Evolutionary conservation across 53 echinoderm and acorn worm species (phyloP).

Genomic region (Astropecten irregularis): DNA sequence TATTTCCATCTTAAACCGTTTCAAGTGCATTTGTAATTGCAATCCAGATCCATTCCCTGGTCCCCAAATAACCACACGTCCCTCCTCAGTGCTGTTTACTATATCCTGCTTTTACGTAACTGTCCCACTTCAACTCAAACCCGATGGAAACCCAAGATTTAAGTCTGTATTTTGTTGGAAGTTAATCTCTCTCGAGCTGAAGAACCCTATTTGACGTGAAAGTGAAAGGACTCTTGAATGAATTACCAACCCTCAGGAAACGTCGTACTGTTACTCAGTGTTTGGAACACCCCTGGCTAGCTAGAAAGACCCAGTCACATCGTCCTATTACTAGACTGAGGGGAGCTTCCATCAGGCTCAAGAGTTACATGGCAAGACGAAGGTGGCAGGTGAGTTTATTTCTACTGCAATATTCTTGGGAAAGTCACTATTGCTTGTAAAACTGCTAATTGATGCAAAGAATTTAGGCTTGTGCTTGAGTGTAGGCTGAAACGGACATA

Average conservation of each 20-base stretch:
- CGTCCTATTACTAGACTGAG: neutral
- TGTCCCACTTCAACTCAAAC: neutral
- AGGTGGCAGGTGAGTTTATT: slow-evolving; percentile 88
- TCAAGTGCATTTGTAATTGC: neutral
- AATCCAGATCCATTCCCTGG: neutral
- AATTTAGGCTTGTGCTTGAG: too few species aligned
- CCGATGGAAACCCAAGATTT: too few species aligned
- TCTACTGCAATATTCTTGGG: too few species aligned
- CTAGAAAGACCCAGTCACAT: slow-evolving; percentile 15
- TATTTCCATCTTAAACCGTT: slow-evolving; percentile 3
- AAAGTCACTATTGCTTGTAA: too few species aligned
- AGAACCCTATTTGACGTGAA: too few species aligned
- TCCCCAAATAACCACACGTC: neutral
- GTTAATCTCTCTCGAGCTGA: too few species aligned
- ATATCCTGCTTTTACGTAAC: slow-evolving; percentile 12
- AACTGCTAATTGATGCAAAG: too few species aligned
- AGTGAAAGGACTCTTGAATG: too few species aligned
- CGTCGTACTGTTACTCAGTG: slow-evolving; percentile 68
- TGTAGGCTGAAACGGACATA: too few species aligned
- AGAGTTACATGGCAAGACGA: slow-evolving; percentile 85
- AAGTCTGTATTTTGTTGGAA: too few species aligned
- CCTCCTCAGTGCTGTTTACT: neutral
- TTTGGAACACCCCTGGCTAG: slow-evolving; percentile 79
- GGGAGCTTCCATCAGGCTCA: slow-evolving; percentile 61
- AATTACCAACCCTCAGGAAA: slow-evolving; percentile 52